These are phyloP conservation scores for Leptopilina clavipes DNA, from an alignment of 1,140 invertebrate species.

Conservation along the genomic window DNA sequence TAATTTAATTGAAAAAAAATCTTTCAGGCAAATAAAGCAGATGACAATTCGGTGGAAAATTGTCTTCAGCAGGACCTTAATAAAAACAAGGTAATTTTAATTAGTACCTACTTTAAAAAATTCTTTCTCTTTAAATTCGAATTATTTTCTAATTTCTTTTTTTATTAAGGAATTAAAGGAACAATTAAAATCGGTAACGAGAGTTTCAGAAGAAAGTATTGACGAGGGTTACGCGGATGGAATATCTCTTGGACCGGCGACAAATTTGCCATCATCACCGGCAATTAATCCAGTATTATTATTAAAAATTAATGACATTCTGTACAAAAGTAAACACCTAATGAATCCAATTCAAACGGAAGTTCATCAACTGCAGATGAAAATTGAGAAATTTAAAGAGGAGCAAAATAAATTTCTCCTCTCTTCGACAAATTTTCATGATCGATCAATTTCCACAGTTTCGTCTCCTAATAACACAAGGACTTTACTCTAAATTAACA, in stretches of 20 bases:
- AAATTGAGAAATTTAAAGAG: constrained; percentile 56
- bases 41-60: constrained; percentile 50
- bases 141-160: constrained; percentile 21
- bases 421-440: constrained; percentile 43
- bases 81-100: constrained; percentile 61
- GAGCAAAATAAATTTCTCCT: constrained; percentile 42
- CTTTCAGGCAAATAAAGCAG: constrained; percentile 57
- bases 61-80: constrained; percentile 55
- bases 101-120: background rate
- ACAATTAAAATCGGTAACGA: constrained; percentile 51
- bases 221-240: constrained; percentile 66
- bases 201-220: constrained; percentile 60
- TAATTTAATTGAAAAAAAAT: constrained; percentile 3
- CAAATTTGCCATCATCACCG: constrained; percentile 59
- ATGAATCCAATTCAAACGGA: constrained; percentile 59
- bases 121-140: too few species aligned
- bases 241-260: constrained; percentile 40
- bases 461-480: constrained; percentile 10
- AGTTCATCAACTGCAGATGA: constrained; percentile 59
- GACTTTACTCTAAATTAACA: background rate
- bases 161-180: constrained; percentile 60
- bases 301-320: constrained; percentile 55
- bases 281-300: constrained; percentile 63
- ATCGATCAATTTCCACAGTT: constrained; percentile 22
- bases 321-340: constrained; percentile 63